Evolutionary conservation across 2,888 invertebrate genomes (phyloP).

Genomic region (Bombylius major): DNA sequence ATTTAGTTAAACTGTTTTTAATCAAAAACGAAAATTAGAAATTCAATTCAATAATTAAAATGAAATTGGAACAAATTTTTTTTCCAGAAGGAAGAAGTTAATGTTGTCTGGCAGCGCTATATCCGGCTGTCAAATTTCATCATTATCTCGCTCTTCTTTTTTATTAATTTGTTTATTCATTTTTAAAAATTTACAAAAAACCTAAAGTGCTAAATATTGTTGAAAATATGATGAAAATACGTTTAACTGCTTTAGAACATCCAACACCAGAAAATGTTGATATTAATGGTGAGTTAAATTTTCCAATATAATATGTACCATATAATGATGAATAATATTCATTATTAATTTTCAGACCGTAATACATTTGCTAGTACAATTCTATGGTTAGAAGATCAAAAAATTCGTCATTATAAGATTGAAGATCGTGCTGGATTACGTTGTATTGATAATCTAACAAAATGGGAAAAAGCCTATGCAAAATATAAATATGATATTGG

Average conservation of each 20-base stretch:
- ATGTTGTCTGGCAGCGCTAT: no score
- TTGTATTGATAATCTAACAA: constrained; percentile 45
- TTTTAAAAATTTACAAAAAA: no score
- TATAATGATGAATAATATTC: neutral
- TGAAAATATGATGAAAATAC: constrained; percentile 57
- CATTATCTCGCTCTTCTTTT: no score
- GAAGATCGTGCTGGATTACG: constrained; percentile 66
- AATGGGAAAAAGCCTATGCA: constrained; percentile 60
- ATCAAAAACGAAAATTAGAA: no score
- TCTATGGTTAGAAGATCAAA: constrained; percentile 87
- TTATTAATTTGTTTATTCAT: no score
- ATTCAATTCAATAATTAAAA: no score
- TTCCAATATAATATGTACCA: neutral
- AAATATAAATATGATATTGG: constrained; percentile 63
- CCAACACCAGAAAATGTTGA: constrained; percentile 59
- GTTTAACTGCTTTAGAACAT: constrained; percentile 66
- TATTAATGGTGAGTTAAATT: constrained; percentile 46
- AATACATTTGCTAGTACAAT: constrained; percentile 66
- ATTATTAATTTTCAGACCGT: constrained; percentile 48
- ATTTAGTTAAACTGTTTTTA: no score
- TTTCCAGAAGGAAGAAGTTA: no score
- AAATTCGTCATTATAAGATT: constrained; percentile 75
- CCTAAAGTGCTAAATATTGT: no score
- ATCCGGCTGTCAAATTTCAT: no score
- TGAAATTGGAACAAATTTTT: no score